These are phyloP conservation scores for Meloe dianella DNA, from an alignment of 2,888 invertebrate genomes.

Conservation along the genomic window DNA sequence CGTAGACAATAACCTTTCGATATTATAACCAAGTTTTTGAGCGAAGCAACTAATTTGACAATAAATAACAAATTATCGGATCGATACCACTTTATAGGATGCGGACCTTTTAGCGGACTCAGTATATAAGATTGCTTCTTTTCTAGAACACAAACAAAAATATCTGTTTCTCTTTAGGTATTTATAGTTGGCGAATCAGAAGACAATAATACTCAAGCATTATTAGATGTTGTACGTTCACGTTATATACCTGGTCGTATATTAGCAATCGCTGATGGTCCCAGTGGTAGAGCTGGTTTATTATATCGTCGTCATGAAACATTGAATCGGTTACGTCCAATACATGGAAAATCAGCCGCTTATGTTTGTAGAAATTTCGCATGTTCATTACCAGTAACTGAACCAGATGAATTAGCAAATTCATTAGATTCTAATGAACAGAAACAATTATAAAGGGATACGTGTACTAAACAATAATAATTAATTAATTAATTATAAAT, in stretches of 20 bases:
- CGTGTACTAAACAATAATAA: neutral
- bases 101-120: neutral
- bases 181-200: slow-evolving; percentile 70
- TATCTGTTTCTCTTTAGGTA: slow-evolving; percentile 60
- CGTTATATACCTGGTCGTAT: slow-evolving; percentile 73
- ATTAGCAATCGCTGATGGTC: slow-evolving; percentile 70
- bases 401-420: slow-evolving; percentile 67
- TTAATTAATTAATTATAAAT: neutral
- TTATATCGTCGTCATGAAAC: slow-evolving; percentile 55
- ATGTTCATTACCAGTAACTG: slow-evolving; percentile 77
- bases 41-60: too few species aligned
- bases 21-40: too few species aligned
- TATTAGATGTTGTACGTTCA: slow-evolving; percentile 70
- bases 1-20: too few species aligned
- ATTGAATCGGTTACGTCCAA: slow-evolving; percentile 59
- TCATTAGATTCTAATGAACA: slow-evolving; percentile 58
- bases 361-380: slow-evolving; percentile 80
- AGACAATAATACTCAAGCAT: slow-evolving; percentile 69
- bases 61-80: too few species aligned
- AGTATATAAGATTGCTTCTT: neutral
- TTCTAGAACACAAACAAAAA: neutral
- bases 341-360: slow-evolving; percentile 71
- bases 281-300: slow-evolving; percentile 54
- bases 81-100: too few species aligned
- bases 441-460: neutral